Evolutionary conservation across 2,113 vertebrate species (phyloP).

Genomic region (Ptychochromis oligacanthus): DNA sequence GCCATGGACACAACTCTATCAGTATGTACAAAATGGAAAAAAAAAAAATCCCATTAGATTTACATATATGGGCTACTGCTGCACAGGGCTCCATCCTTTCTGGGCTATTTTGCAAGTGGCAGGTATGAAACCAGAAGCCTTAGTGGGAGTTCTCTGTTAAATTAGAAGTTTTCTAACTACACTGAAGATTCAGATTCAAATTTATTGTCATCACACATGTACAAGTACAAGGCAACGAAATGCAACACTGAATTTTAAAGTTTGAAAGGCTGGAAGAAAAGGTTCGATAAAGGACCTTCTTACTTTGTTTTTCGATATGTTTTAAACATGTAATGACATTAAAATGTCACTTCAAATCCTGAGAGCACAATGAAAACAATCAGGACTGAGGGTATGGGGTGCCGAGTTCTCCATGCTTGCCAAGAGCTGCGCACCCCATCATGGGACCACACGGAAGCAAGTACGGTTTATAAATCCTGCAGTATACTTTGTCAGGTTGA

Average conservation of each 20-base stretch:
- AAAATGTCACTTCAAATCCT: not conserved
- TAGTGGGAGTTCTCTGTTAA: not conserved
- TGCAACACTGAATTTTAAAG: not conserved
- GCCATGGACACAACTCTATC: too few species aligned
- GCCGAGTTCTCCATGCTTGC: not conserved
- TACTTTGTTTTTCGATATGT: too few species aligned
- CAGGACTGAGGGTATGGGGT: too few species aligned
- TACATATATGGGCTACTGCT: too few species aligned
- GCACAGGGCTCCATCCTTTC: not conserved
- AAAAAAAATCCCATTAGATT: too few species aligned
- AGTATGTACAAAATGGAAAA: too few species aligned
- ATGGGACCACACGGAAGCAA: not conserved
- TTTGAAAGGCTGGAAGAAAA: not conserved
- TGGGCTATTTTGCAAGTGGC: accelerated
- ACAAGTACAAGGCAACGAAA: too few species aligned
- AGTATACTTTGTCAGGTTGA: not conserved
- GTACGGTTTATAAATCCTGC: accelerated
- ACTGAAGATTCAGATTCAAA: too few species aligned
- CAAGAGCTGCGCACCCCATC: not conserved
- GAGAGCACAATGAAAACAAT: not conserved
- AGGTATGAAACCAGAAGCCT: not conserved
- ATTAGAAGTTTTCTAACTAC: not conserved
- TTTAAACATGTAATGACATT: not conserved
- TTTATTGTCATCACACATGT: too few species aligned
- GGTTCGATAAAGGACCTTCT: too few species aligned